A percentile compares a stretch with the other conserved stretches of the same genome.
Conservation (phyloP, 2,113 vertebrate genomes). For the Heterocephalus glaber region DNA sequence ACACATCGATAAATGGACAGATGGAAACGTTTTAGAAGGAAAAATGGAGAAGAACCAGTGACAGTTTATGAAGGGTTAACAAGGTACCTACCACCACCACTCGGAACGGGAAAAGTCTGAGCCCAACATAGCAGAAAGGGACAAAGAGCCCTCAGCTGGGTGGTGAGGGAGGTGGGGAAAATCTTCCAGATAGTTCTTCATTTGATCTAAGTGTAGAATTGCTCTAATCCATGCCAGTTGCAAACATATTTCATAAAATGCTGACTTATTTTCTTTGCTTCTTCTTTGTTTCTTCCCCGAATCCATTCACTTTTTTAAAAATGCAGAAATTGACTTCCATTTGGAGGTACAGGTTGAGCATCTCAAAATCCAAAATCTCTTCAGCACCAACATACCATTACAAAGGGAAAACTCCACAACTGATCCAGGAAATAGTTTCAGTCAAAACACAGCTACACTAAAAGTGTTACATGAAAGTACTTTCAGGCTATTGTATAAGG, state of each 20-base stretch:
- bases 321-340: neutral
- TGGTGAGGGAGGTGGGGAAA: neutral
- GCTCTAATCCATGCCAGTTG: neutral
- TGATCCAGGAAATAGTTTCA: neutral
- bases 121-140: neutral
- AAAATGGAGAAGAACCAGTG: neutral
- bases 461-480: neutral
- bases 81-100: neutral
- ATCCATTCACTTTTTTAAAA: neutral
- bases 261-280: neutral
- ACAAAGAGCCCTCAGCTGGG: neutral
- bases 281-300: neutral
- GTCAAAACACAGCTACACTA: neutral
- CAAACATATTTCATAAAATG: conserved; percentile 11
- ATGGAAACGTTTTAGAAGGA: neutral
- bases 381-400: neutral
- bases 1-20: neutral
- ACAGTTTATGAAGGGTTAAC: neutral
- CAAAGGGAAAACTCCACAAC: neutral
- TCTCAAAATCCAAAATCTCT: neutral
- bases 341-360: neutral
- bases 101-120: neutral
- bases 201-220: neutral
- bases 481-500: neutral
- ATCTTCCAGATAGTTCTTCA: neutral